Evolutionary conservation across 2,888 invertebrate species (phyloP).

Genomic region (Argyresthia goedartella): DNA sequence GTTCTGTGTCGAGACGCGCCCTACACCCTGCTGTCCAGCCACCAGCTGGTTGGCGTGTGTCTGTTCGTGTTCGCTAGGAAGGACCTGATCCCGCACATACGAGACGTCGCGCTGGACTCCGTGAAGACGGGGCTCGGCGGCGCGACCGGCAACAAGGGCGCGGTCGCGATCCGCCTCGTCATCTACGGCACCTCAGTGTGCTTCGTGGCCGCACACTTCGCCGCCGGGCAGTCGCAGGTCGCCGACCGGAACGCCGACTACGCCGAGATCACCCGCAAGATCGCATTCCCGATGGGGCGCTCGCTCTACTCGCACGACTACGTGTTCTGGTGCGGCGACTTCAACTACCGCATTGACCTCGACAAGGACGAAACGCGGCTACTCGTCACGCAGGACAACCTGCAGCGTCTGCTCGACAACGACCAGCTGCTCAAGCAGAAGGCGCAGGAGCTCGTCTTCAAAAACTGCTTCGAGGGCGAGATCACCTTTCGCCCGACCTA

Average conservation of each 20-base stretch:
- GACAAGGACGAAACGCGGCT: constrained; percentile 94
- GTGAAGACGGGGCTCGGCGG: constrained; percentile 99
- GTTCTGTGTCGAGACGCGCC: constrained; percentile 88
- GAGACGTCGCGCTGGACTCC: constrained; percentile 94
- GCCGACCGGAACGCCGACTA: constrained; percentile 97
- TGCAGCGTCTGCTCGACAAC: constrained; percentile 80
- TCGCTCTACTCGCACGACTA: constrained; percentile 96
- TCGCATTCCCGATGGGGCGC: constrained; percentile 92
- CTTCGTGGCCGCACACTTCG: constrained; percentile 99
- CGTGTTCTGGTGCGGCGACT: constrained; percentile 99
- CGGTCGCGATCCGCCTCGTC: constrained; percentile 91
- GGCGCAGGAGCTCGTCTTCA: constrained; percentile 86
- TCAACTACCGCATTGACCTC: constrained; percentile 97
- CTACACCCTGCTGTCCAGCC: constrained; percentile 92
- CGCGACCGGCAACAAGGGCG: constrained; percentile 98
- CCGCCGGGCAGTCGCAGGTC: constrained; percentile 97
- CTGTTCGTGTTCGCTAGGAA: constrained; percentile 94
- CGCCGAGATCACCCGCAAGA: constrained; percentile 92
- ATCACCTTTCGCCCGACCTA: constrained; percentile 96
- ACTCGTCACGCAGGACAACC: constrained; percentile 80
- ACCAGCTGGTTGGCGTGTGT: constrained; percentile 97
- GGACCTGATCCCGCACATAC: constrained; percentile 87
- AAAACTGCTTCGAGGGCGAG: constrained; percentile 93
- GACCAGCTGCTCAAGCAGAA: constrained; percentile 92
- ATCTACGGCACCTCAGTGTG: constrained; percentile 94